These are phyloP conservation scores for Lasioglossum baleicum DNA, from an alignment of 1,140 invertebrate species.

Conservation along the genomic window DNA sequence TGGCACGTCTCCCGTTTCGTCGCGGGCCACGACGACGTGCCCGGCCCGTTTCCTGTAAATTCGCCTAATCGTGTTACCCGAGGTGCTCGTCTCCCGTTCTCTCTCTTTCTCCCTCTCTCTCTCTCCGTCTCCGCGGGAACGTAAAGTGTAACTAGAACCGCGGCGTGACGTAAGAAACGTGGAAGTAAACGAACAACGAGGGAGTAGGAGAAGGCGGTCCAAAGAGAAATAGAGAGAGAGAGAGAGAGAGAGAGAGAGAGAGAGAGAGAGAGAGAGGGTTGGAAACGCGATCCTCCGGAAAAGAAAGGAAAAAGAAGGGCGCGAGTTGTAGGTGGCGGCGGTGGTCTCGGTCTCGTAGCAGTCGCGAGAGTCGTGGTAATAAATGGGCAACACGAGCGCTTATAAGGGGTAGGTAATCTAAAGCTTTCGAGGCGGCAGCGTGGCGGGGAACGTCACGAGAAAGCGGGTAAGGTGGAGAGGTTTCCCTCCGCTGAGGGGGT, in stretches of 20 bases:
- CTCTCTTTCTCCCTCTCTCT: no score
- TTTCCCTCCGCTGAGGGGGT: neutral
- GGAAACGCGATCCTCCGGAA: neutral
- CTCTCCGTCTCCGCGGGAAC: conserved; percentile 2
- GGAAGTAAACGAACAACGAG: conserved; percentile 47
- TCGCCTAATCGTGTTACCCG: conserved; percentile 63
- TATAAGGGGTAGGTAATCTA: conserved; percentile 79
- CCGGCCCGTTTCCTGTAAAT: conserved; percentile 34
- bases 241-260: neutral
- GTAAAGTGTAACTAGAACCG: conserved; percentile 64
- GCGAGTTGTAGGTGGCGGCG: conserved; percentile 56
- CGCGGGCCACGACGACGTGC: neutral
- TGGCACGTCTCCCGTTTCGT: neutral
- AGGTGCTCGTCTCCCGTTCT: neutral
- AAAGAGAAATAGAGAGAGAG: neutral
- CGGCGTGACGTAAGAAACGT: conserved; percentile 46
- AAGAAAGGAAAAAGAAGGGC: conserved; percentile 40
- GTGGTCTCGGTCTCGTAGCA: conserved; percentile 71
- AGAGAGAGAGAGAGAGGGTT: neutral
- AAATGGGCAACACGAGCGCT: conserved; percentile 79
- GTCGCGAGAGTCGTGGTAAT: conserved; percentile 76
- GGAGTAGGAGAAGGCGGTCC: neutral
- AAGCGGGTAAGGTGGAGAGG: conserved; percentile 50
- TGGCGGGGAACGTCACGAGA: conserved; percentile 49
- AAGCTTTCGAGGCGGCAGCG: conserved; percentile 74